Percentiles rank a stretch among this genome's conserved stretches.
Conservation (phyloP, 1,140 invertebrate species). For the Drosophila subpulchrella region DNA sequence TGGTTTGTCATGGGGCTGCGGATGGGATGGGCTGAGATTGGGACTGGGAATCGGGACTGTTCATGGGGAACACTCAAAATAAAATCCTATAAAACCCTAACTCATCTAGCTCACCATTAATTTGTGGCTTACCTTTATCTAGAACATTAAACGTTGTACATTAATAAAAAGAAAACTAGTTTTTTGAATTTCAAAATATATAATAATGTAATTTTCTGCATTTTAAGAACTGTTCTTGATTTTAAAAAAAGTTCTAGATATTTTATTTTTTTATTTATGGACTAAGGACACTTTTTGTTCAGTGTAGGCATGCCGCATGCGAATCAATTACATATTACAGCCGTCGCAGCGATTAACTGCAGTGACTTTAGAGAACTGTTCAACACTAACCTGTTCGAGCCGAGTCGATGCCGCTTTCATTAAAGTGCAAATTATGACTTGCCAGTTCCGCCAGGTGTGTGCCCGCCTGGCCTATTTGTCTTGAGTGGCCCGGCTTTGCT, state of each 20-base stretch:
- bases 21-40: slow-evolving; percentile 12
- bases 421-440: slow-evolving; percentile 83
- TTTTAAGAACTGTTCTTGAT: too few relatives aligned
- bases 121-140: too few relatives aligned
- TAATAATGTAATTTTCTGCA: too few relatives aligned
- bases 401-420: slow-evolving; percentile 68
- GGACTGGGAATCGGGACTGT: neutral
- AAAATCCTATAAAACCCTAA: neutral
- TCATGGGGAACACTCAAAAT: neutral
- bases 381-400: slow-evolving; percentile 68
- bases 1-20: slow-evolving; percentile 60
- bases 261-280: too few relatives aligned
- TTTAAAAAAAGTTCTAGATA: neutral
- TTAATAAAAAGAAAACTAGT: too few relatives aligned
- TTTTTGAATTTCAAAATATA: too few relatives aligned
- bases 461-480: slow-evolving; percentile 77
- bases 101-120: too few relatives aligned
- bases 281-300: too few relatives aligned
- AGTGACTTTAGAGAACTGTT: slow-evolving; percentile 74
- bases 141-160: too few relatives aligned
- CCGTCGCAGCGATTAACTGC: slow-evolving; percentile 76
- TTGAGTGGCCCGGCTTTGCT: slow-evolving; percentile 46
- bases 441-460: slow-evolving; percentile 81
- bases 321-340: slow-evolving; percentile 78
- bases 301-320: slow-evolving; percentile 38